Evolutionary conservation across 2,113 vertebrate species (phyloP).

Genomic region (Thymallus thymallus): DNA sequence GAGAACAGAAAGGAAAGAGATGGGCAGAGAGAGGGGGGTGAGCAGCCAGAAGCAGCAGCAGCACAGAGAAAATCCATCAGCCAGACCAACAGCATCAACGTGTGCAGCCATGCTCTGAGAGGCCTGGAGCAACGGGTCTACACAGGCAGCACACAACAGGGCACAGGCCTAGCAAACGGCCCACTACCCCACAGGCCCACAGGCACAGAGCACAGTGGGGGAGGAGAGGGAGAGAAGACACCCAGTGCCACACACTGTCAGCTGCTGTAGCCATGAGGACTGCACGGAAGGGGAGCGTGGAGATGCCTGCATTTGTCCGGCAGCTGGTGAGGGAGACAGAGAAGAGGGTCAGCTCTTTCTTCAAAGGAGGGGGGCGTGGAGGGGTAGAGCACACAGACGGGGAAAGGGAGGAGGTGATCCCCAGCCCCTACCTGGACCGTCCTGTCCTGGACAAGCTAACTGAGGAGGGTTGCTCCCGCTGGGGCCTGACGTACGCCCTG

Average conservation of each 20-base stretch:
- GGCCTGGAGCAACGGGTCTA: conserved; percentile 51
- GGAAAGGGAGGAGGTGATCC: conserved; percentile 59
- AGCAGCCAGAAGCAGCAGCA: conserved; percentile 37
- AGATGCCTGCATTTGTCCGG: conserved; percentile 76
- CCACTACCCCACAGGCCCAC: conserved; percentile 18
- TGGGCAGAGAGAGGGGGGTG: conserved; percentile 47
- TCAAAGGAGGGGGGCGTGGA: conserved; percentile 71
- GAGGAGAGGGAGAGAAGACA: background rate
- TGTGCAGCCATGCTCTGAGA: conserved; percentile 62
- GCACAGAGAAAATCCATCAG: conserved; percentile 48
- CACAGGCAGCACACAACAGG: conserved; percentile 29
- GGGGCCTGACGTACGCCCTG: conserved; percentile 73
- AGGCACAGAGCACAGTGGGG: background rate
- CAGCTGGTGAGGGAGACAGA: conserved; percentile 78
- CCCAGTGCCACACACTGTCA: background rate
- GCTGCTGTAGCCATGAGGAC: conserved; percentile 63
- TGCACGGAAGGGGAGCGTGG: conserved; percentile 71
- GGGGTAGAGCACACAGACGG: conserved; percentile 59
- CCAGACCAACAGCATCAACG: conserved; percentile 34
- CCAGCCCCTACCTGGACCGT: conserved; percentile 67
- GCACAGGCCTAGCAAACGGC: conserved; percentile 50
- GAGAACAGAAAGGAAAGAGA: conserved; percentile 35
- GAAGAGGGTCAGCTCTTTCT: conserved; percentile 76
- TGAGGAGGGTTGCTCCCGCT: conserved; percentile 71
- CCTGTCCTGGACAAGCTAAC: conserved; percentile 73